Evolutionary conservation across 2,797 vertebrate species (phyloP), one percentile per base, ranked within the genome.

Genomic region (Acomys russatus): DNA sequence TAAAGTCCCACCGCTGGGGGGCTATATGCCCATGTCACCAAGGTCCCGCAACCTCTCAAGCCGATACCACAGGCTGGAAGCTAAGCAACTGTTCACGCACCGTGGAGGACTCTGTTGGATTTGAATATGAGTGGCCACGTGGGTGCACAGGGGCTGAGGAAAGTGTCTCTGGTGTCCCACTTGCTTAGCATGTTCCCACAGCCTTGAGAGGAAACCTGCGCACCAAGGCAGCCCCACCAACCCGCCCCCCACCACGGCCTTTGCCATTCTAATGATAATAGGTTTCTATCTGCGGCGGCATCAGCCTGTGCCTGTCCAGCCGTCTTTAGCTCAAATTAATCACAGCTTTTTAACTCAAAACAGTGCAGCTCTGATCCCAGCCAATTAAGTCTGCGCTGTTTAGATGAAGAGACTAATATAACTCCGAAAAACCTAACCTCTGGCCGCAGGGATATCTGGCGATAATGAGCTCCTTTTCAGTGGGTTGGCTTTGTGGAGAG

Each of bases 341-440:
- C 98, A 98, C 96, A 98, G 56, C 82, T 91, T 98, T 98, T 98
- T 98, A 97, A 97, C 96, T 98, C 97, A 97, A 98, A 98, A 98
- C 82, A 97, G 88, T 94, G 35, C 96, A 97, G 94, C 92, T 98
- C 96, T 97, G 91, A 98, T 98, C 98, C 98, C 98, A 98, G 97
- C 94, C 97, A 98, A 98, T 98, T 98, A 98, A 98, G 90, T 59
- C 91, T 83, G 95, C 83, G 94, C 98, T 98, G 95, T 98, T 98
- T 98, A 98, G 98, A 98, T 94, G 98, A 98, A 98, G 97, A 98
- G 97, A 98, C 98, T 98, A 98, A 98, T 98, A 97, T 76, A 98
- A 87, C 97, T 97, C 90, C 68, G 84, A 96, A 98, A 98, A 98
- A 92, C 96, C 95, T 97, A 97, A 98, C 97, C 97, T 98, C 98